These are phyloP conservation scores for Eristalis intricaria DNA, from an alignment of 2,888 invertebrate species.

Conservation along the genomic window DNA sequence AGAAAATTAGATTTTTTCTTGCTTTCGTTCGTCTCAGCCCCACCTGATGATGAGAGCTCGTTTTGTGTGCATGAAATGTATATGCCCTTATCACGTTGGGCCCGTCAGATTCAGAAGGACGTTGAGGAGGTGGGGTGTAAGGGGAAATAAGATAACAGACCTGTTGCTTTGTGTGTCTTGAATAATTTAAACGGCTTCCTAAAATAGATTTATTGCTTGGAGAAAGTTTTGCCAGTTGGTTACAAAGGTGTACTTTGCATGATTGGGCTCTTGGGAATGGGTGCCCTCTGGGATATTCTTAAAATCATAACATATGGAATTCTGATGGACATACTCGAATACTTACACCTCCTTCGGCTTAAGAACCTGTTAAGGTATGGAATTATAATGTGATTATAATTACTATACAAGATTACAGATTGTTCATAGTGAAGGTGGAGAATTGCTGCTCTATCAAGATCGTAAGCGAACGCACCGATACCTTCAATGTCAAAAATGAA, in stretches of 20 bases:
- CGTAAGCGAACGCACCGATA: too few species aligned
- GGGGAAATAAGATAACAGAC: constrained; percentile 11
- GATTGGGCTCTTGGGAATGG: too few species aligned
- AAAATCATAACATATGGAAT: too few species aligned
- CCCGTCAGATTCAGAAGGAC: neutral
- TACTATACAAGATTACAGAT: too few species aligned
- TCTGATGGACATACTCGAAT: too few species aligned
- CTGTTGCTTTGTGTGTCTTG: constrained; percentile 33
- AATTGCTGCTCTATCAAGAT: too few species aligned
- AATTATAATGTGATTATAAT: too few species aligned
- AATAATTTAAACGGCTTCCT: neutral
- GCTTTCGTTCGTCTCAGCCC: neutral
- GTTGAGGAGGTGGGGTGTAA: neutral
- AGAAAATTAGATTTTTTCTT: constrained; percentile 49
- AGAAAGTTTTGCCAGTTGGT: neutral
- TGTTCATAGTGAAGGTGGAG: too few species aligned
- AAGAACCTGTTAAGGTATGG: too few species aligned
- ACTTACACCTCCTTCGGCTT: too few species aligned
- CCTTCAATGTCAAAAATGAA: too few species aligned
- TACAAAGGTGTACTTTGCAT: neutral
- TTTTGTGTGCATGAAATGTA: neutral
- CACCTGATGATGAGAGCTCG: neutral
- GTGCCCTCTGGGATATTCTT: too few species aligned
- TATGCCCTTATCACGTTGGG: constrained; percentile 22
- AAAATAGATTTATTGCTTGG: neutral